phyloP scores from a whole-genome alignment of 2,113 vertebrate species.

The Myxocyprinus asiaticus region DNA sequence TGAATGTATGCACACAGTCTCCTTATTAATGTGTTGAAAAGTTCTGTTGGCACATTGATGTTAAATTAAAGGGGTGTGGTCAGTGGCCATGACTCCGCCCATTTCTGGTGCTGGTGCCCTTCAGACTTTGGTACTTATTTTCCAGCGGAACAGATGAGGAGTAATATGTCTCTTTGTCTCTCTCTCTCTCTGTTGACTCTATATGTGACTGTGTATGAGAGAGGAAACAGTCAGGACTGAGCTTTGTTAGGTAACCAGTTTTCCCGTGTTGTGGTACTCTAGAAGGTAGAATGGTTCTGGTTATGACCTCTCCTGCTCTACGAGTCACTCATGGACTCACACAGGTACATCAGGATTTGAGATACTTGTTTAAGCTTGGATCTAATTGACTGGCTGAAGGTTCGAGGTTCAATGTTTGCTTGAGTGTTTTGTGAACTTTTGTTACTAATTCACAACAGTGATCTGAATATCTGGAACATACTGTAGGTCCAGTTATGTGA shows the following conservation, averaged over 20 bases:
- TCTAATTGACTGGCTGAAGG: neutral
- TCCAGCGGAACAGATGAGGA: neutral
- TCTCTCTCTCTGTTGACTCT: neutral
- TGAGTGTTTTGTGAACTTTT: neutral
- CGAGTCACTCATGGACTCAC: conserved; percentile 47
- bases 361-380: neutral
- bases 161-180: conserved; percentile 16
- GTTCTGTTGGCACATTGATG: neutral
- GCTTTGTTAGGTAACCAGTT: conserved; percentile 6
- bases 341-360: conserved; percentile 61
- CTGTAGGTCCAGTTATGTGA: neutral
- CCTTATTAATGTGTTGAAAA: neutral
- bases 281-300: conserved; percentile 64
- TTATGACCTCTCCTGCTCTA: conserved; percentile 59
- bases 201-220: conserved; percentile 41
- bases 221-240: conserved; percentile 3
- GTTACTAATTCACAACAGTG: neutral
- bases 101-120: conserved; percentile 60
- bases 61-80: neutral
- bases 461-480: neutral
- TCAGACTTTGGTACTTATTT: conserved; percentile 64
- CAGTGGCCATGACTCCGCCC: conserved; percentile 18
- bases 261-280: neutral
- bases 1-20: neutral
- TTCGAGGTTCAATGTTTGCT: neutral